phyloP scores from a whole-genome alignment of 2,113 vertebrate species.

The Hippolais icterina region DNA sequence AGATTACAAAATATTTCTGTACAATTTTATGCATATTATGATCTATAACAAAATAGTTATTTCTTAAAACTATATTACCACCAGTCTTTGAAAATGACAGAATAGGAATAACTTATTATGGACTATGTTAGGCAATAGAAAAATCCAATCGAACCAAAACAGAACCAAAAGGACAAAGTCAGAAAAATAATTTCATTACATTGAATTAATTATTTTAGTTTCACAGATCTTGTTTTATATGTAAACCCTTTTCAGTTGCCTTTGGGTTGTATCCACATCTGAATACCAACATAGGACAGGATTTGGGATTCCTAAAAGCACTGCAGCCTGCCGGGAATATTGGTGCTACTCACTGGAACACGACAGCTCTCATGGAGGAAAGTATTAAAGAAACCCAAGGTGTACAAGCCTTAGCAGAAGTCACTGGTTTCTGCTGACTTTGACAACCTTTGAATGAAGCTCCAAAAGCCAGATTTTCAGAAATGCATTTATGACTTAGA shows the following conservation, averaged over 20 bases:
- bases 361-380: background rate
- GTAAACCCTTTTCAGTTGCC: slow-evolving; percentile 64
- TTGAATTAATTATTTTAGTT: background rate
- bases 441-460: background rate
- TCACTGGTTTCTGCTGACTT: background rate
- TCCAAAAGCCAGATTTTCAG: background rate
- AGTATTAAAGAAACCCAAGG: background rate
- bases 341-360: background rate
- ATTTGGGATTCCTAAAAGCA: slow-evolving; percentile 36
- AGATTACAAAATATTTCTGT: slow-evolving; percentile 83
- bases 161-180: slow-evolving; percentile 50
- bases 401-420: background rate
- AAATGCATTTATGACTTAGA: background rate
- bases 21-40: slow-evolving; percentile 82
- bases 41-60: slow-evolving; percentile 82
- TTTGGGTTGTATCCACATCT: slow-evolving; percentile 44
- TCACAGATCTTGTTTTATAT: slow-evolving; percentile 16
- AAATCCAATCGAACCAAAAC: slow-evolving; percentile 52
- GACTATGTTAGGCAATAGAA: slow-evolving; percentile 67
- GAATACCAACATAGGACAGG: background rate
- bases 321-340: slow-evolving; percentile 52
- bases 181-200: slow-evolving; percentile 57
- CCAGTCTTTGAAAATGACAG: slow-evolving; percentile 70
- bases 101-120: slow-evolving; percentile 70
- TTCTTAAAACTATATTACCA: slow-evolving; percentile 80